Conservation (phyloP, 2,113 vertebrate species). For the Cnemophilus loriae region DNA sequence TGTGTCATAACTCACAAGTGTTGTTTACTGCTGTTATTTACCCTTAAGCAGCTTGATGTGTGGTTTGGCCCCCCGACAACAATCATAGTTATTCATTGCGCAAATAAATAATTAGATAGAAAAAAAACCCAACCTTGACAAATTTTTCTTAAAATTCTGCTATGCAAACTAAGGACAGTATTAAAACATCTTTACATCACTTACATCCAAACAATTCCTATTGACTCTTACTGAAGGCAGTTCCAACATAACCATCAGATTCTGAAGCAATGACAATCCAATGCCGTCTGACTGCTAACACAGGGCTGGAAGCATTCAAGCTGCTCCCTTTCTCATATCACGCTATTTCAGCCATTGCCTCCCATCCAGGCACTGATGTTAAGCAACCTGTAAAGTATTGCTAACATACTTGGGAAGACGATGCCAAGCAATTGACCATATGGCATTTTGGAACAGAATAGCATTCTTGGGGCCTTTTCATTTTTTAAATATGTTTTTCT, state of each 20-base stretch:
- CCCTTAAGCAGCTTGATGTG: background rate
- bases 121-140: conserved; percentile 29
- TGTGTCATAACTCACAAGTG: conserved; percentile 7
- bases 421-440: conserved; percentile 7
- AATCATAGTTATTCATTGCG: background rate
- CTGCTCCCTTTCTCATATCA: background rate
- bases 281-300: background rate
- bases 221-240: background rate
- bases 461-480: background rate
- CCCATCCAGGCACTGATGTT: background rate
- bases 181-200: background rate
- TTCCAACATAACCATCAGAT: too few species aligned
- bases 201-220: background rate
- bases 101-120: background rate
- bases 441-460: conserved; percentile 18
- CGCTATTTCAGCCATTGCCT: background rate
- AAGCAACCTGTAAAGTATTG: background rate
- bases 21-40: conserved; percentile 24
- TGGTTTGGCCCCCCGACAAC: background rate
- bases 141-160: conserved; percentile 18
- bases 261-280: background rate
- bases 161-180: background rate
- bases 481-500: background rate
- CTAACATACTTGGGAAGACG: background rate
- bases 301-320: background rate